Evolutionary conservation across 92 coral and sea anemone species (phyloP).

Genomic region (Pocillopora grandis): DNA sequence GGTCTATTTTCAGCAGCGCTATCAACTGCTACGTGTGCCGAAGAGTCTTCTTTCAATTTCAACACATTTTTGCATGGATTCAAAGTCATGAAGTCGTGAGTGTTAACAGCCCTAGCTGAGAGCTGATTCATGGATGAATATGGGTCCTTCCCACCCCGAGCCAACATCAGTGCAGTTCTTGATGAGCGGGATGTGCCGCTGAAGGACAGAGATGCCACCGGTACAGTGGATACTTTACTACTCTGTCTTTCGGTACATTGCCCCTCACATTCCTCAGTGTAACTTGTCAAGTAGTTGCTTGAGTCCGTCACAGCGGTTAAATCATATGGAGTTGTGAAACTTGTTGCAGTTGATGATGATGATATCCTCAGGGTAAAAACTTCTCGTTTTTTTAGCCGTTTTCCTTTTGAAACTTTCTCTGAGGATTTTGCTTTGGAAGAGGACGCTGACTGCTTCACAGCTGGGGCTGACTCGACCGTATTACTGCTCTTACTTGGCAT

Average conservation of each 20-base stretch:
- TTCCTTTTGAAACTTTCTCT: not conserved
- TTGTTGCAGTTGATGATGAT: conserved; percentile 3
- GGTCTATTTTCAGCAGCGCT: not conserved
- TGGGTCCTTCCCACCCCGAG: conserved; percentile 40
- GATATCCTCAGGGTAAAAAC: conserved; percentile 17
- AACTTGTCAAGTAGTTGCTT: not conserved
- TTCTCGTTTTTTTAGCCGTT: conserved; percentile 6
- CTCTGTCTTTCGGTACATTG: not conserved
- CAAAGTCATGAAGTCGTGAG: conserved; percentile 40
- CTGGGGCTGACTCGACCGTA: not conserved
- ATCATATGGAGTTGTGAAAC: conserved; percentile 29
- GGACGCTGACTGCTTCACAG: not conserved
- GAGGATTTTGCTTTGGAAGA: conserved; percentile 4
- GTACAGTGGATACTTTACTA: conserved; percentile 10
- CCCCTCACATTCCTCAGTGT: not conserved
- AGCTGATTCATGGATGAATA: conserved; percentile 28
- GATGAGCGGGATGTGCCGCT: conserved; percentile 27
- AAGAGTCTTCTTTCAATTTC: not conserved
- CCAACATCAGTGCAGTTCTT: conserved; percentile 34
- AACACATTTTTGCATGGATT: conserved; percentile 11
- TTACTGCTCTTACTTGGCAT: not conserved
- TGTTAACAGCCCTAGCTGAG: conserved; percentile 37
- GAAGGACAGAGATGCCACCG: conserved; percentile 29
- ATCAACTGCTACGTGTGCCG: not conserved
- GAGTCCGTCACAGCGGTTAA: conserved; percentile 10